Percentiles rank a stretch among this genome's conserved stretches.
Conservation (phyloP, 2,113 vertebrate species). For the Sinosuthora webbiana region DNA sequence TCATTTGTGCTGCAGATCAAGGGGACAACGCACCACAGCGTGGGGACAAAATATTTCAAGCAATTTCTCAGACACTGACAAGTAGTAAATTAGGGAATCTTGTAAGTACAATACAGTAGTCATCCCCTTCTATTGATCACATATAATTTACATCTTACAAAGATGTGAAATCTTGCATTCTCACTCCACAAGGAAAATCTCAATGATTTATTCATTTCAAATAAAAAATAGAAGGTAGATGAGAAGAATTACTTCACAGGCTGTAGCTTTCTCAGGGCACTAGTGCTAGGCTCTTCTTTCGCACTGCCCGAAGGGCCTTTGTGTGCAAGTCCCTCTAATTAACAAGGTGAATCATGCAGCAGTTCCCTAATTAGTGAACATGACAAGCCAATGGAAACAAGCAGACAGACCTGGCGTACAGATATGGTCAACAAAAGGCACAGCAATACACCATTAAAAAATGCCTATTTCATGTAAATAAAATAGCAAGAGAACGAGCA, state of each 20-base stretch:
- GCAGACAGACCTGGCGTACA: conserved; percentile 83
- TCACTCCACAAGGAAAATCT: conserved; percentile 89
- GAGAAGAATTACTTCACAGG: conserved; percentile 97
- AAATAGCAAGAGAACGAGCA: conserved; percentile 49
- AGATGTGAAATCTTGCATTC: conserved; percentile 93
- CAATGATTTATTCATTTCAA: conserved; percentile 99
- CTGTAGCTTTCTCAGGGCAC: conserved; percentile 88
- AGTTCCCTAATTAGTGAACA: conserved; percentile 99
- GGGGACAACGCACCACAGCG: conserved; percentile 36
- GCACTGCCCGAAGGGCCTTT: conserved; percentile 82
- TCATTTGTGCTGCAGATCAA: conserved; percentile 62
- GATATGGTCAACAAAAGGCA: conserved; percentile 76
- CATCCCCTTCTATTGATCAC: conserved; percentile 93
- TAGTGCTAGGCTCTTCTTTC: conserved; percentile 88
- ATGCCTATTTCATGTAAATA: conserved; percentile 66
- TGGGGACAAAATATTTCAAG: conserved; percentile 70
- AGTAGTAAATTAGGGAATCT: conserved; percentile 78
- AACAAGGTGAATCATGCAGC: conserved; percentile 99
- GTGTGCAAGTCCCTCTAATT: conserved; percentile 99
- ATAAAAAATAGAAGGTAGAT: conserved; percentile 94
- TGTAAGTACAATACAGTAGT: conserved; percentile 76
- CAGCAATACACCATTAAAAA: conserved; percentile 32
- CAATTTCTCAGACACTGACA: conserved; percentile 67
- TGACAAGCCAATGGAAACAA: conserved; percentile 96
- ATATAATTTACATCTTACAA: conserved; percentile 93